Conservation (phyloP, 2,797 vertebrate species). For the Periophthalmus magnuspinnatus region DNA sequence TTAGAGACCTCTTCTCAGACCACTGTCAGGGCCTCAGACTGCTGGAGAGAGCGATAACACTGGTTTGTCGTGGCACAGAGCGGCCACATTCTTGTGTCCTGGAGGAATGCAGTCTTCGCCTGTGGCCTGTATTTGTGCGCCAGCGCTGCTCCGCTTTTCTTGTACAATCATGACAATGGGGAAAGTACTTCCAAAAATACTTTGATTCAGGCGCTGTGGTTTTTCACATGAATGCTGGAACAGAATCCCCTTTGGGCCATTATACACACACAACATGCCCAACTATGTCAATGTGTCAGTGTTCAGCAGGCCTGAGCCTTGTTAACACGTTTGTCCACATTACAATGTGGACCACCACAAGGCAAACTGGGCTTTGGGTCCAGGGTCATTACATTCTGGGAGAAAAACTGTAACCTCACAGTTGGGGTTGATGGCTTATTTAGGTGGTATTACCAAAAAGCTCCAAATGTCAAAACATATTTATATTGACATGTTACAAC, state of each 20-base stretch:
- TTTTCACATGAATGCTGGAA: slow-evolving; percentile 52
- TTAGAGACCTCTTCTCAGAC: slow-evolving; percentile 40
- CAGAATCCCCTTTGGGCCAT: slow-evolving; percentile 30
- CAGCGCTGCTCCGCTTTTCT: slow-evolving; percentile 52
- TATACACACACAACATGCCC: slow-evolving; percentile 25
- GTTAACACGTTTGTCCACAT: slow-evolving; percentile 64
- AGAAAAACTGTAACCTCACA: slow-evolving; percentile 44
- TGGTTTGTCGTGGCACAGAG: slow-evolving; percentile 57
- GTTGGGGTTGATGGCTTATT: slow-evolving; percentile 16
- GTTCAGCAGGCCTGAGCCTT: slow-evolving; percentile 53
- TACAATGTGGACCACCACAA: slow-evolving; percentile 49
- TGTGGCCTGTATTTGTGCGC: slow-evolving; percentile 66
- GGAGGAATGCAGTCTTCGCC: slow-evolving; percentile 70
- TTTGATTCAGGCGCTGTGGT: slow-evolving; percentile 48
- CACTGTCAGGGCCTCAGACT: slow-evolving; percentile 55
- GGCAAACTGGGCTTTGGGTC: slow-evolving; percentile 55
- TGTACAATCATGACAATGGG: slow-evolving; percentile 49
- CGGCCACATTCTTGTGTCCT: slow-evolving; percentile 67
- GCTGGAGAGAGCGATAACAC: slow-evolving; percentile 60
- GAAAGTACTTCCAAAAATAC: slow-evolving; percentile 65
- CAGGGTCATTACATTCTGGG: slow-evolving; percentile 52
- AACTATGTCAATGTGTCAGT: slow-evolving; percentile 61
- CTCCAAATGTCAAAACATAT: no score
- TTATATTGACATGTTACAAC: background rate
- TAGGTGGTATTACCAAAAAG: no score